Percentiles rank a stretch among this genome's conserved stretches.
phyloP scores from a whole-genome alignment of 2,797 vertebrate species.

The Neosilurus hyrtlii region DNA sequence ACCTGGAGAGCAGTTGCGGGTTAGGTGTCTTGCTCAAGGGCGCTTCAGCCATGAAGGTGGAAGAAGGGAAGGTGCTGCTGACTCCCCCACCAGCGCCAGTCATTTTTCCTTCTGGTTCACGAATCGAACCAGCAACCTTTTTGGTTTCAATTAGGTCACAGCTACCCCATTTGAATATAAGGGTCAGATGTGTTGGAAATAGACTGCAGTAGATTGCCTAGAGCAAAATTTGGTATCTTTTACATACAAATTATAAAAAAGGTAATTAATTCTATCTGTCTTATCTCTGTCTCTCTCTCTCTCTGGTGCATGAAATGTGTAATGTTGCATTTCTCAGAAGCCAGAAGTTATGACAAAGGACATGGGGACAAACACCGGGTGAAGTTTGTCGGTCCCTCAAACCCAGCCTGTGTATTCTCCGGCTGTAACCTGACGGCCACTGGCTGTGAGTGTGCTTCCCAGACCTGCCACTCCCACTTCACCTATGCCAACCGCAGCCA shows the following conservation, averaged over 20 bases:
- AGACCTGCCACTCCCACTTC: constrained; percentile 77
- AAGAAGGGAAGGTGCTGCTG: too few relatives aligned
- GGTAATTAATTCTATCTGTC: background rate
- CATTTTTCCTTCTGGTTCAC: too few relatives aligned
- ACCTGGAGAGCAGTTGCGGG: too few relatives aligned
- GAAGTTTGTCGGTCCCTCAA: constrained; percentile 72
- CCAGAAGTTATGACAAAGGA: constrained; percentile 61
- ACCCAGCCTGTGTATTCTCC: constrained; percentile 74
- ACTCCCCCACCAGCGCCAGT: too few relatives aligned
- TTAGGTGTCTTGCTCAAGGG: too few relatives aligned
- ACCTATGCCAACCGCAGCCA: constrained; percentile 76
- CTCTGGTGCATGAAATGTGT: background rate
- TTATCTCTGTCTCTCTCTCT: constrained; percentile 5
- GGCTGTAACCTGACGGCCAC: constrained; percentile 78
- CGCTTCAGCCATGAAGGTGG: too few relatives aligned
- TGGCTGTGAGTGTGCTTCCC: constrained; percentile 75
- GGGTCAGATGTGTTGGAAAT: background rate
- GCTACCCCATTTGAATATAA: background rate
- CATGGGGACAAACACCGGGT: constrained; percentile 70
- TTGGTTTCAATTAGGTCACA: too few relatives aligned
- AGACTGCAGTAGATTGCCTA: background rate
- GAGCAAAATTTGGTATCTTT: background rate
- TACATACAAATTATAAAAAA: background rate
- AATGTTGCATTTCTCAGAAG: constrained; percentile 58
- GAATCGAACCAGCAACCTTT: too few relatives aligned